Conservation (phyloP, 2,113 vertebrate species). For the Lonchura striata region DNA sequence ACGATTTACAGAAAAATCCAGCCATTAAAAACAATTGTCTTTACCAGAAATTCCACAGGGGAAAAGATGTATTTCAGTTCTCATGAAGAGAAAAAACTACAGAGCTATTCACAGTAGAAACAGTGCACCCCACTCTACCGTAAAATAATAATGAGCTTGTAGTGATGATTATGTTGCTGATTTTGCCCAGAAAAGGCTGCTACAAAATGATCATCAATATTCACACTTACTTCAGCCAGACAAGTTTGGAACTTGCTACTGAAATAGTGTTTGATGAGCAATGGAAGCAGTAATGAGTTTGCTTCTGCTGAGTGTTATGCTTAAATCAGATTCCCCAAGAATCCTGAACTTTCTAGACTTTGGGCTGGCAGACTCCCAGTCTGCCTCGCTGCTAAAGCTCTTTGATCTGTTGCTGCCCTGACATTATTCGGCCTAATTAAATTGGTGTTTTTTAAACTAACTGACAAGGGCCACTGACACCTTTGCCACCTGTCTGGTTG, state of each 20-base stretch:
- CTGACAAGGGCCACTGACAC: neutral
- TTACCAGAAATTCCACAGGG: slow-evolving; percentile 48
- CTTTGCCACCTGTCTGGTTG: neutral
- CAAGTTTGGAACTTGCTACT: neutral
- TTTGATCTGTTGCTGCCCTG: neutral
- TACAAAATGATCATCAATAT: neutral
- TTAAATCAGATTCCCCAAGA: neutral
- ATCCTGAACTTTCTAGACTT: neutral
- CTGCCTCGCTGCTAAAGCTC: neutral
- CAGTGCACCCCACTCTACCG: neutral
- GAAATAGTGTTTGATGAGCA: neutral
- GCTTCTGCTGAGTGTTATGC: neutral
- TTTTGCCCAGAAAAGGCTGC: neutral
- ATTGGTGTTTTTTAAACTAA: neutral
- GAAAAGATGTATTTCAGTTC: slow-evolving; percentile 35
- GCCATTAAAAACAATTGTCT: slow-evolving; percentile 32
- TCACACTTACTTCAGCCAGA: neutral
- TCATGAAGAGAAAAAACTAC: slow-evolving; percentile 51
- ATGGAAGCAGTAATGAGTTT: neutral
- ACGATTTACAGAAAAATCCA: slow-evolving; percentile 1
- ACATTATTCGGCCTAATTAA: neutral
- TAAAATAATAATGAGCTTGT: neutral
- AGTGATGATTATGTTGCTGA: neutral
- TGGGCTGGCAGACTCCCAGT: neutral
- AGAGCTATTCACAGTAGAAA: slow-evolving; percentile 25